phyloP scores from a whole-genome alignment of 2,797 vertebrate species.

The Periophthalmus magnuspinnatus region DNA sequence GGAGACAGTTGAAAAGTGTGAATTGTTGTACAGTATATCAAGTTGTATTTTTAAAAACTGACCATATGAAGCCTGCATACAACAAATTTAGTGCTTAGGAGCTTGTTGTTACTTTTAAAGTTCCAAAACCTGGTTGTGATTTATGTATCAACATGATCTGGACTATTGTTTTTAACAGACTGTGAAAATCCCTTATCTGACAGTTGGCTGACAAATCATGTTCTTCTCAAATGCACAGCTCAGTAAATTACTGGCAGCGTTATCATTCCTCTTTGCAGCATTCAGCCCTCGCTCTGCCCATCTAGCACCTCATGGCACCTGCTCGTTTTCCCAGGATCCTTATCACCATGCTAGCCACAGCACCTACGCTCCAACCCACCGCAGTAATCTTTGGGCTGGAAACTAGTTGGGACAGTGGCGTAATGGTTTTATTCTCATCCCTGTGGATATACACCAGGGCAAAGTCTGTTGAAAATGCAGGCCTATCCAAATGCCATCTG shows the following conservation, averaged over 20 bases:
- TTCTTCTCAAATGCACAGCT: slow-evolving; percentile 25
- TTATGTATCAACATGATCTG: background rate
- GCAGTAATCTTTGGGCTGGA: slow-evolving; percentile 40
- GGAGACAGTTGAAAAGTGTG: no score
- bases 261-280: slow-evolving; percentile 53
- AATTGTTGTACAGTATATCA: no score
- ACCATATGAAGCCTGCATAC: no score
- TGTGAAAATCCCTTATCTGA: slow-evolving; percentile 3
- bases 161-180: background rate
- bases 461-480: slow-evolving; percentile 13
- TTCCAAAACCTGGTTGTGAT: background rate
- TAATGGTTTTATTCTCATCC: slow-evolving; percentile 26
- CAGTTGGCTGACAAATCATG: slow-evolving; percentile 20
- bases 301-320: slow-evolving; percentile 64
- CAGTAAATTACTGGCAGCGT: slow-evolving; percentile 41
- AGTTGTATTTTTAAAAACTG: no score
- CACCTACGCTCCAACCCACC: slow-evolving; percentile 50
- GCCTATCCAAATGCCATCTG: slow-evolving; percentile 9
- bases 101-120: background rate
- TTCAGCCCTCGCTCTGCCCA: slow-evolving; percentile 7
- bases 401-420: background rate
- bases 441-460: slow-evolving; percentile 7
- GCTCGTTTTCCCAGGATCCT: slow-evolving; percentile 77
- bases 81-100: background rate
- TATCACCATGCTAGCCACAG: slow-evolving; percentile 55